These are phyloP conservation scores for Philopedon plagiatum DNA, from an alignment of 2,888 invertebrate genomes.

Conservation along the genomic window DNA sequence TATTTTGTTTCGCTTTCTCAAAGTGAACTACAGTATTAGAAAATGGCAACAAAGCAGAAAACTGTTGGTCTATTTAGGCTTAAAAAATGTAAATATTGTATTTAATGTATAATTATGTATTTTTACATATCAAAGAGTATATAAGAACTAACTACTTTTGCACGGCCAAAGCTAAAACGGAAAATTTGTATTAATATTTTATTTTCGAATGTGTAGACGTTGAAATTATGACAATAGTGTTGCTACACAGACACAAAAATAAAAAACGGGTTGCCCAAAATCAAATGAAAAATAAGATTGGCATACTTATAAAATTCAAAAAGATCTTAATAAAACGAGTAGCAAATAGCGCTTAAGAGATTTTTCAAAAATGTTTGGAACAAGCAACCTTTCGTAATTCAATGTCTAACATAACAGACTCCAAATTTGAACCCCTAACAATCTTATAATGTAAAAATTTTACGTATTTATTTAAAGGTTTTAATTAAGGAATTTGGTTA, in stretches of 20 bases:
- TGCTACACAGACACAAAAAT: too few relatives aligned
- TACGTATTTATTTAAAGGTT: not conserved
- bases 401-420: not conserved
- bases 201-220: constrained; percentile 16
- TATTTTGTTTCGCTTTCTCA: not conserved
- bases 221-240: not conserved
- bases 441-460: not conserved
- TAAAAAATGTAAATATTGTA: constrained; percentile 60
- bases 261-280: too few relatives aligned
- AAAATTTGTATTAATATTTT: constrained; percentile 43
- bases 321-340: too few relatives aligned
- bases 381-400: not conserved
- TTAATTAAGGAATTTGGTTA: too few relatives aligned
- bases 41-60: constrained; percentile 38
- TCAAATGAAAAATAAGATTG: too few relatives aligned
- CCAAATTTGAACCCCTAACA: not conserved
- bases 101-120: constrained; percentile 59
- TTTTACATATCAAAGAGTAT: constrained; percentile 63
- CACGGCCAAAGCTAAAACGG: constrained; percentile 56
- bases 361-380: too few relatives aligned
- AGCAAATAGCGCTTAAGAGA: too few relatives aligned
- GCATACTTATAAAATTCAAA: too few relatives aligned
- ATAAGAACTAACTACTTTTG: constrained; percentile 59
- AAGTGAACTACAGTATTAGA: constrained; percentile 28
- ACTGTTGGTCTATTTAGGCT: constrained; percentile 57